Evolutionary conservation across 2,888 invertebrate genomes (phyloP).

Genomic region (Drosophila longiperda): DNA sequence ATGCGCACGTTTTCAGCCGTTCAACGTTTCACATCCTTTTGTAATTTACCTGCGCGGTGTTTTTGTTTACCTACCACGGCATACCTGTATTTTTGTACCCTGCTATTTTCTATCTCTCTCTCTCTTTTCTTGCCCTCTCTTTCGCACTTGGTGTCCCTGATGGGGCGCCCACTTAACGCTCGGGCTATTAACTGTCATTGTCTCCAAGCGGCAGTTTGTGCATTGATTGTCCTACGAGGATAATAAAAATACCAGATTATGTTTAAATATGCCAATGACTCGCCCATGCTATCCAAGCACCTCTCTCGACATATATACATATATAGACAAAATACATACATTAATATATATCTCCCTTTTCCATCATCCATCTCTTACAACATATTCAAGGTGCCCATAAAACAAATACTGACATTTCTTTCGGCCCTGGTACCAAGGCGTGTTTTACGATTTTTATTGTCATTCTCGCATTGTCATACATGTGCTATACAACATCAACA

Average conservation of each 20-base stretch:
- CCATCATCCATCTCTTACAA: constrained; percentile 9
- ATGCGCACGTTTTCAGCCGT: constrained; percentile 64
- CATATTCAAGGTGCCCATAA: constrained; percentile 38
- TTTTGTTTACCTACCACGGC: constrained; percentile 57
- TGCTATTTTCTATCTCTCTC: neutral
- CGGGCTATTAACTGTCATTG: constrained; percentile 70
- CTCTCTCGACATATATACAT: constrained; percentile 1
- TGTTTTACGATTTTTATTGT: constrained; percentile 70
- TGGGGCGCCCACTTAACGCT: constrained; percentile 50
- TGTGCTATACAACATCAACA: constrained; percentile 23
- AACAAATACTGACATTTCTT: constrained; percentile 49
- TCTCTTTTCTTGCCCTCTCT: neutral
- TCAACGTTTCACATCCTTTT: constrained; percentile 53
- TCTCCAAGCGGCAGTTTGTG: constrained; percentile 50
- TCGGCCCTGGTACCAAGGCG: constrained; percentile 50
- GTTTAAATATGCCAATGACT: constrained; percentile 74
- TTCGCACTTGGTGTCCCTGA: constrained; percentile 1
- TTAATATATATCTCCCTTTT: neutral
- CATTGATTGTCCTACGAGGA: constrained; percentile 61
- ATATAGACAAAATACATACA: neutral
- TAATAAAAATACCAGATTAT: constrained; percentile 77
- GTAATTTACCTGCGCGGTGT: constrained; percentile 62
- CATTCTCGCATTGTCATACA: constrained; percentile 60
- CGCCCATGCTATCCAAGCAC: neutral
- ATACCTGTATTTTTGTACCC: constrained; percentile 12